Base-by-base conservation (phyloP, 2,113 vertebrate species). In the Halcyon senegalensis region DNA sequence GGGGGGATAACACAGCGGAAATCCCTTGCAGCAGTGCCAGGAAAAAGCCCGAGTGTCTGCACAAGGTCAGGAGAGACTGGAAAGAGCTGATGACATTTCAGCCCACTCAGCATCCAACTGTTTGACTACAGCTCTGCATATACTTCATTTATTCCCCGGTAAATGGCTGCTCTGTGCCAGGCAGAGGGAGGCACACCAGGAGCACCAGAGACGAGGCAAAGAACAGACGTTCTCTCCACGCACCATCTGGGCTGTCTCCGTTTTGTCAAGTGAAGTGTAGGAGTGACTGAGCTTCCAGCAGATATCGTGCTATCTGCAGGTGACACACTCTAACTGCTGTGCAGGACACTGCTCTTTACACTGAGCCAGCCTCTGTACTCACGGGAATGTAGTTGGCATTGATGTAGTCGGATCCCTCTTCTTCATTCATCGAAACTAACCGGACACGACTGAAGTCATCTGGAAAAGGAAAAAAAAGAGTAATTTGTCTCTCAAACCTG, bases 301-400 rank as follows among this genome's bases (percentile, higher is more conserved):
- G 27, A 35, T 53, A 25, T 0, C 62, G 24, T 46, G 62, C 9
- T 53, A 1, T 58, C 48, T 89, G 24, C 39, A 68, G 35, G 14
- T 69, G 37, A 20, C 27, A 39, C 1, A 1, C 10, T 30, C 33
- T 41, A 67, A n/a, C 20, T 82, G 62, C n/a, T 68, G 31, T 46
- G 14, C 30, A 67, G n/a, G 23, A 30, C 24, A 31, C 25, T 37
- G 68, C 17, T 64, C 11, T 35, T 63, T 58, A 53, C 20, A 16
- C 25, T 46, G 48, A 37, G 17, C 15, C 11, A 51, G 15, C 12
- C 58, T 77, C 56, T 51, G 67, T 69, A 97, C 99, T 99, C 96
- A 99, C 99, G 10, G 99, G 99, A 41, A 99, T 99, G 93, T 99
- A 99, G 96, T 99, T 99, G 88, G 99, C 99, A 14, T 99, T 99